These are phyloP conservation scores for Todus mexicanus DNA, from an alignment of 2,797 vertebrate species.

Conservation along the genomic window DNA sequence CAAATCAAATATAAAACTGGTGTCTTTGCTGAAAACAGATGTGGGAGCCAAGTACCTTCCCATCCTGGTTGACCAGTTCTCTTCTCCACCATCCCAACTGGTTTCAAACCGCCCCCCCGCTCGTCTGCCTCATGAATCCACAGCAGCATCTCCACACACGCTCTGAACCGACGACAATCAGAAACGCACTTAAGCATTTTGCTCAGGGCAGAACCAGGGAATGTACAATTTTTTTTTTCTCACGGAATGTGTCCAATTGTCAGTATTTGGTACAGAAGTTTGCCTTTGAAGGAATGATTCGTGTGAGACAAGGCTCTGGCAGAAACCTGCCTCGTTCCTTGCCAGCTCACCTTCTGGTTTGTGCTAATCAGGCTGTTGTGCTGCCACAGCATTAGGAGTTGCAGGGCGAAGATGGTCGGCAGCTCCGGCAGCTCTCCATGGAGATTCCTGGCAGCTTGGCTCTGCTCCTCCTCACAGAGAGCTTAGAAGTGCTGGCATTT, in stretches of 20 bases:
- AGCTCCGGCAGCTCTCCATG: conserved; percentile 23
- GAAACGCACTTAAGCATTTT: not conserved
- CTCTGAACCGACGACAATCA: fast-evolving
- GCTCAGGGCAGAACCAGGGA: not conserved
- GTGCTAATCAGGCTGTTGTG: not conserved
- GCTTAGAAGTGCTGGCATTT: not conserved
- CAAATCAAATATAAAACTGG: not conserved
- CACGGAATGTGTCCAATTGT: not conserved
- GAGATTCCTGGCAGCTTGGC: conserved; percentile 1
- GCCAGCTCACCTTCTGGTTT: conserved; percentile 17
- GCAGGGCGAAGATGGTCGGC: not conserved
- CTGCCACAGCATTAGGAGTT: not conserved
- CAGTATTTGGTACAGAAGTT: not conserved
- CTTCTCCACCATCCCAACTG: not conserved
- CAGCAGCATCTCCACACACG: not conserved
- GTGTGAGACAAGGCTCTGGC: not conserved
- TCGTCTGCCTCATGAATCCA: not conserved
- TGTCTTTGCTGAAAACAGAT: not conserved
- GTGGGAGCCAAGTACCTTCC: not conserved
- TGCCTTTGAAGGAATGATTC: not conserved
- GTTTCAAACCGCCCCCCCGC: not conserved
- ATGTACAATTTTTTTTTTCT: not conserved
- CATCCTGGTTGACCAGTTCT: not conserved
- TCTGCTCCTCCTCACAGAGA: not conserved
- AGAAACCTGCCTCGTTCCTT: not conserved